A percentile compares a stretch with the other conserved stretches of the same genome.
These are phyloP conservation scores for Muntiacus muntjak DNA, from an alignment of 2,113 vertebrate genomes.

Conservation along the genomic window DNA sequence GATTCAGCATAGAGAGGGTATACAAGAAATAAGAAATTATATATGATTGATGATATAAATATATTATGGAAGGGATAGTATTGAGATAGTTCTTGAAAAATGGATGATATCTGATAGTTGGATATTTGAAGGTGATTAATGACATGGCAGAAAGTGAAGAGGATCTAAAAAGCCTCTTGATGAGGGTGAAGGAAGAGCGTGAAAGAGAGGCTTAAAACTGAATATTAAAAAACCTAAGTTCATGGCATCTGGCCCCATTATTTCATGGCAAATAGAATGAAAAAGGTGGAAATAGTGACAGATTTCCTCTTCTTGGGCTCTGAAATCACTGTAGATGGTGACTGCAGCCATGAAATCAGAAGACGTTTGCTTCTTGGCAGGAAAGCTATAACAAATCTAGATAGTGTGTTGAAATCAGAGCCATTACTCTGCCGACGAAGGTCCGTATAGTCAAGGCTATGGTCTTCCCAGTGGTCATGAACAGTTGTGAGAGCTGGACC, in stretches of 20 bases:
- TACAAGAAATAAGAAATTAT: not conserved
- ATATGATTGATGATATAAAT: not conserved
- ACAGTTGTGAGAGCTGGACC: not conserved
- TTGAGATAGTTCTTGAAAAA: not conserved
- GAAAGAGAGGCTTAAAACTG: not conserved
- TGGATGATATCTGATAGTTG: not conserved
- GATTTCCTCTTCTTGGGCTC: not conserved
- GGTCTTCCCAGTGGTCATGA: not conserved
- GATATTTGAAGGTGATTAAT: not conserved
- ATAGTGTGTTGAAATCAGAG: not conserved
- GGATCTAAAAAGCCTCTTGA: not conserved
- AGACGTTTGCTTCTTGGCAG: not conserved
- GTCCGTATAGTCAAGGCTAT: not conserved
- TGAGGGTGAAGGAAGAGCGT: not conserved
- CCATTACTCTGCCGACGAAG: accelerated
- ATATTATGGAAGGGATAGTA: not conserved
- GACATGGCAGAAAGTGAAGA: not conserved
- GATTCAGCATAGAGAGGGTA: not conserved
- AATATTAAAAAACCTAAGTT: not conserved
- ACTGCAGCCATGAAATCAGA: not conserved
- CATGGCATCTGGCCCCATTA: not conserved
- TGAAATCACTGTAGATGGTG: not conserved
- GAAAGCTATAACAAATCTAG: not conserved
- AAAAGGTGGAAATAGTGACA: not conserved
- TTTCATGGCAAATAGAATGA: not conserved